A percentile compares a stretch with the other conserved stretches of the same genome.
phyloP scores from a whole-genome alignment of 1,140 invertebrate species.

The Conus betulinus region DNA sequence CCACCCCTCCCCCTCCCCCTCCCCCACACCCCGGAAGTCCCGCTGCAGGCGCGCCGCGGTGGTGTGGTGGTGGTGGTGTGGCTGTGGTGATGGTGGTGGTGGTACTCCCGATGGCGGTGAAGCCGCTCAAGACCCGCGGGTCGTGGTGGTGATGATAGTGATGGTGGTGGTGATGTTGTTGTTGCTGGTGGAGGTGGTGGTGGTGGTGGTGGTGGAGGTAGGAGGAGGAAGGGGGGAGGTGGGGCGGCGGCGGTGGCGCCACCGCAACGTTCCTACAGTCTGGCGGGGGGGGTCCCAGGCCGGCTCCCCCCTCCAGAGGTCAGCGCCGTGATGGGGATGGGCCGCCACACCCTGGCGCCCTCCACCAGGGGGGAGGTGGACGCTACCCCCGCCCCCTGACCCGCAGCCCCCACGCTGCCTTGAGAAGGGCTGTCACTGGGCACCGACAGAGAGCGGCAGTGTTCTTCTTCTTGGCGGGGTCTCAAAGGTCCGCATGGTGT shows the following conservation, averaged over 20 bases:
- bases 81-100: neutral
- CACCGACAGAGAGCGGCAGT: conserved; percentile 66
- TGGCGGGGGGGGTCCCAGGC: neutral
- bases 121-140: neutral
- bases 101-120: neutral
- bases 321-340: conserved; percentile 21
- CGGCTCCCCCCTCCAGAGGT: neutral
- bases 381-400: neutral
- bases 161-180: neutral
- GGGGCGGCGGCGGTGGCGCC: neutral
- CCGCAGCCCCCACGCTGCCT: too few relatives aligned
- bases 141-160: neutral
- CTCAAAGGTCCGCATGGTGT: neutral
- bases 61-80: neutral
- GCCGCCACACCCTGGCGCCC: conserved; percentile 23
- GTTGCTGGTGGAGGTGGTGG: too few relatives aligned
- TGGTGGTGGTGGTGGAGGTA: neutral
- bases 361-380: conserved; percentile 27
- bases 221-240: neutral
- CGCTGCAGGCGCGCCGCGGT: conserved; percentile 21
- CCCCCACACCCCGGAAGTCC: conserved; percentile 33
- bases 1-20: neutral
- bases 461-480: conserved; percentile 68
- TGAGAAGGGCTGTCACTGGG: conserved; percentile 50
- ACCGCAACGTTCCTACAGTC: neutral